A percentile compares a stretch with the other conserved stretches of the same genome.
phyloP scores from a whole-genome alignment of 2,888 invertebrate genomes.

The Diarsia mendica region DNA sequence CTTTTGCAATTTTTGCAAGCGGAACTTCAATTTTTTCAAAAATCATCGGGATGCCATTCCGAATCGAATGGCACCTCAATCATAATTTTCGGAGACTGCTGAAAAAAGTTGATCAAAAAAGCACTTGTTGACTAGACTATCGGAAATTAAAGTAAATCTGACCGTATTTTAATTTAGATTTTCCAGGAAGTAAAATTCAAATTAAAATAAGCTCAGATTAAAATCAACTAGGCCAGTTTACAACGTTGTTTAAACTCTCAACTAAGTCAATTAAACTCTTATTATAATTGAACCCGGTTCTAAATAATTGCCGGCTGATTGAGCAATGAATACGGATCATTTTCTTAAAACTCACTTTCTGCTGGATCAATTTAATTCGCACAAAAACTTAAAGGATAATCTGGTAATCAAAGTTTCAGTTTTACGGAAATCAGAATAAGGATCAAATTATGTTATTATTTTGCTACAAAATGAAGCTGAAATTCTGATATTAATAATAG shows the following conservation, averaged over 20 bases:
- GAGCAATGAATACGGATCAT: slow-evolving; percentile 44
- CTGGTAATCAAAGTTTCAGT: slow-evolving; percentile 24
- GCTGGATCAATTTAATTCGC: slow-evolving; percentile 6
- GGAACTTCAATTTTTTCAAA: too few species aligned
- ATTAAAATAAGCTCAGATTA: slow-evolving; percentile 18
- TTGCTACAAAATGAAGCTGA: neutral
- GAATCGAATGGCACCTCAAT: too few species aligned
- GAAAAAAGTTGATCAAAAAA: too few species aligned
- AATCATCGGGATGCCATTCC: too few species aligned
- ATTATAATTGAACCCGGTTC: slow-evolving; percentile 21
- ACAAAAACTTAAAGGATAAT: neutral
- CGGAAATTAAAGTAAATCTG: neutral
- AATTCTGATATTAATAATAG: neutral
- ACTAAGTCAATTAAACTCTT: slow-evolving; percentile 28
- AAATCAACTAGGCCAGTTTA: slow-evolving; percentile 17
- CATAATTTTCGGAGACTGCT: too few species aligned
- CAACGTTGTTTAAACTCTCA: slow-evolving; percentile 18
- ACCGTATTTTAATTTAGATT: too few species aligned
- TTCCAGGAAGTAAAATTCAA: neutral
- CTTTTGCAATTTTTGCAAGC: too few species aligned
- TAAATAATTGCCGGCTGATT: slow-evolving; percentile 37
- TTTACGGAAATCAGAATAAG: neutral
- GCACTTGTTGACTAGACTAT: too few species aligned
- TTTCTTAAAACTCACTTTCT: slow-evolving; percentile 22
- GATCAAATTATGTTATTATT: neutral